These are phyloP conservation scores for Drosophila nigromelanica DNA, from an alignment of 1,140 invertebrate genomes.

Conservation along the genomic window DNA sequence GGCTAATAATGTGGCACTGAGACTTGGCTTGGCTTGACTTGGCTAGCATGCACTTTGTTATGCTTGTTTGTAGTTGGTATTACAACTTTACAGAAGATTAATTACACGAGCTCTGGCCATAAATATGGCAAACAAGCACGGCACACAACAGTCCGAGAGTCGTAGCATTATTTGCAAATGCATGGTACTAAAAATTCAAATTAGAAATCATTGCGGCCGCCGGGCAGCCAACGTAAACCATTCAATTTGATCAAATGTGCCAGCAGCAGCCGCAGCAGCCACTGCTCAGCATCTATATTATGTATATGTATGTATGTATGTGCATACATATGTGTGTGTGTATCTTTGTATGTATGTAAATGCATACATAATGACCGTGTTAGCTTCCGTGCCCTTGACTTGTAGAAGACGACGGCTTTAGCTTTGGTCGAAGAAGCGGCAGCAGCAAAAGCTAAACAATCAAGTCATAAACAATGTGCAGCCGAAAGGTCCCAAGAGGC, in stretches of 20 bases:
- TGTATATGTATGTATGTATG: too few species aligned
- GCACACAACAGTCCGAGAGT: slow-evolving; percentile 17
- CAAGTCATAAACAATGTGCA: slow-evolving; percentile 79
- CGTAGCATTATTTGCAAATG: slow-evolving; percentile 68
- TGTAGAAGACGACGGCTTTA: slow-evolving; percentile 48
- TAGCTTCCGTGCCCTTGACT: slow-evolving; percentile 64
- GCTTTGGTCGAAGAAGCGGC: slow-evolving; percentile 20
- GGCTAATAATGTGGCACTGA: slow-evolving; percentile 53
- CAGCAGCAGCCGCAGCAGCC: slow-evolving; percentile 23
- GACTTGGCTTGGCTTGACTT: slow-evolving; percentile 28
- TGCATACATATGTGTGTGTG: too few species aligned
- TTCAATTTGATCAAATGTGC: slow-evolving; percentile 54
- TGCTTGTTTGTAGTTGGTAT: slow-evolving; percentile 55
- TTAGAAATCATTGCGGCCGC: slow-evolving; percentile 71
- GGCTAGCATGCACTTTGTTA: slow-evolving; percentile 20
- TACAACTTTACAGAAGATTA: slow-evolving; percentile 73
- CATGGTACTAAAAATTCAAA: slow-evolving; percentile 75
- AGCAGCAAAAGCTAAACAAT: slow-evolving; percentile 64
- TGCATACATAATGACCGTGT: slow-evolving; percentile 41
- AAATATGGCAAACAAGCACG: slow-evolving; percentile 62
- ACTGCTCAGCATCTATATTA: slow-evolving; percentile 3
- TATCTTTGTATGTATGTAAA: too few species aligned
- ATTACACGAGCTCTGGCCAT: slow-evolving; percentile 66
- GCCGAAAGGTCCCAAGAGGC: slow-evolving; percentile 60
- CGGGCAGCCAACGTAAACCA: slow-evolving; percentile 35